Conservation (phyloP, 2,113 vertebrate genomes). For the Suricata suricatta region DNA sequence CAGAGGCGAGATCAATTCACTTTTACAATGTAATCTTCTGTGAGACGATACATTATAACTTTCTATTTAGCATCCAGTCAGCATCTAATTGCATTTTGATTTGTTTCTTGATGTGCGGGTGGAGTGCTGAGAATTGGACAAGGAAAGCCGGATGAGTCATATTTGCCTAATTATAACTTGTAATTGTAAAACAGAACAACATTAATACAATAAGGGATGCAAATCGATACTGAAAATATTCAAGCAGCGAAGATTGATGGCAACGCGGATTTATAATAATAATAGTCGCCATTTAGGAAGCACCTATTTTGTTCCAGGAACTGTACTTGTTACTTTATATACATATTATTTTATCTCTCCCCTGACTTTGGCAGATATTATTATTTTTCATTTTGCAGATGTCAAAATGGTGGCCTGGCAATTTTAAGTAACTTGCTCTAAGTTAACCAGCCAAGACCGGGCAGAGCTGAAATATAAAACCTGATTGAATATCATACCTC, state of each 20-base stretch:
- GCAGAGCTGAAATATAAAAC: not conserved
- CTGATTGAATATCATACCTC: not conserved
- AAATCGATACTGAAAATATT: constrained; percentile 48
- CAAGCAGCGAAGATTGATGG: not conserved
- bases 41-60: constrained; percentile 69
- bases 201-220: constrained; percentile 57
- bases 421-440: not conserved
- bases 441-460: not conserved
- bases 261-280: not conserved
- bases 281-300: not conserved
- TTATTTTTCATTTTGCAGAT: constrained; percentile 27
- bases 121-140: constrained; percentile 71
- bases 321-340: not conserved
- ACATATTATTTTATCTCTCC: not conserved
- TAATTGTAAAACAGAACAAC: constrained; percentile 69
- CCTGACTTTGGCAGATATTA: not conserved
- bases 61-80: constrained; percentile 59
- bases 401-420: not conserved
- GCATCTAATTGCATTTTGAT: constrained; percentile 77
- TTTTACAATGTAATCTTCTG: constrained; percentile 50
- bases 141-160: constrained; percentile 69
- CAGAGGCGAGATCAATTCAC: constrained; percentile 47
- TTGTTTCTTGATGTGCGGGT: constrained; percentile 68
- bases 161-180: constrained; percentile 76
- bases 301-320: constrained; percentile 33